A percentile compares a stretch with the other conserved stretches of the same genome.
Evolutionary conservation across 2,797 vertebrate genomes (phyloP).

Genomic region (Limnodromus scolopaceus): DNA sequence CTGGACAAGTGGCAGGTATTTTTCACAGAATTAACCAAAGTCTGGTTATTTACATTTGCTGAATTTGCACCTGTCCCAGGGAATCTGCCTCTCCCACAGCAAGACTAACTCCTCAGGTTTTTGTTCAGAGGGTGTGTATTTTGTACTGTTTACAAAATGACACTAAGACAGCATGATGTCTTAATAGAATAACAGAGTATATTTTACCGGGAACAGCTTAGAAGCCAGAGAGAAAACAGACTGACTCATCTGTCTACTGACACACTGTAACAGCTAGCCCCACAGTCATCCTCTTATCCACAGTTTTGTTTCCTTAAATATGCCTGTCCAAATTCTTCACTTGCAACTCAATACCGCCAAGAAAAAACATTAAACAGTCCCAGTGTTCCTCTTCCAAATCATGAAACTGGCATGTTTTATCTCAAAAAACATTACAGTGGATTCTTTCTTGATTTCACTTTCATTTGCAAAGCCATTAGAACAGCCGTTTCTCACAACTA

Average conservation of each 20-base stretch:
- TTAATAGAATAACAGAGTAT: neutral
- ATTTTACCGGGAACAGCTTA: neutral
- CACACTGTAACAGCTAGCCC: neutral
- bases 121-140: neutral
- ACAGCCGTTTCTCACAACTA: neutral
- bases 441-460: neutral
- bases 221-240: neutral
- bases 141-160: neutral
- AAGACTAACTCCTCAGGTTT: neutral
- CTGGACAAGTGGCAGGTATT: neutral
- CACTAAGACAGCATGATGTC: neutral
- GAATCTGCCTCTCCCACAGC: accelerated
- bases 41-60: neutral
- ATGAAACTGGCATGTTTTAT: neutral
- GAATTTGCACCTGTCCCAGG: neutral
- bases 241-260: neutral
- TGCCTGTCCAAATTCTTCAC: neutral
- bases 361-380: neutral
- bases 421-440: neutral
- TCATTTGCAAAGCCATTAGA: neutral
- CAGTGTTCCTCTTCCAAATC: neutral
- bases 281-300: neutral
- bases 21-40: neutral
- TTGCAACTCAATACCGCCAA: neutral
- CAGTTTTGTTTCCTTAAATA: neutral